Evolutionary conservation across 2,113 vertebrate species (phyloP), one percentile per base, ranked within the genome.

Genomic region (Nestor notabilis): DNA sequence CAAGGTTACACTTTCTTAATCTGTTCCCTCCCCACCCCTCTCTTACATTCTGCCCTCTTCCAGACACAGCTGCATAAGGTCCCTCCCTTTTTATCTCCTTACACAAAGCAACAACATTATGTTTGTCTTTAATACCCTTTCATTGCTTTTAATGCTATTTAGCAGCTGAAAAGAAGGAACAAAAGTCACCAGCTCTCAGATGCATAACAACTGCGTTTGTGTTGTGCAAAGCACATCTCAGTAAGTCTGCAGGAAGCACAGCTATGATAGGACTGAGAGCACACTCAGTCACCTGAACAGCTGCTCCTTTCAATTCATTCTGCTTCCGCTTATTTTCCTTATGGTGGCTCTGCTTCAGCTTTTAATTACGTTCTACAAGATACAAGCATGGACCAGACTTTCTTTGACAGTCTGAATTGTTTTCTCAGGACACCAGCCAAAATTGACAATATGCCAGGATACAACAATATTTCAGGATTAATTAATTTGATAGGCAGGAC

Each of bases 401-500:
- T 33, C 77, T 89, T 44, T 66, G 56, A 68, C 35, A 71, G 28
- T 33, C 21, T 53, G n/a, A 85, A 69, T 61, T 92, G 46, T 63
- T 83, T 92, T 80, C 83, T 83, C 90, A 93, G 75, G 49, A 74
- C 50, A 72, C 11, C 12, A 44, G 89, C 75, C 83, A 95, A 74
- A n/a, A 69, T 3, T 80, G 75, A 83, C 49, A 92, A 86, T 39
- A 79, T 41, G 33, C 18, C 79, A n/a, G 33, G 20, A n/a, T 58
- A 58, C n/a, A 13, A 58, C 33, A 20, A 3, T 37, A 93, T 92
- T 95, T 95, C 79, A 86, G 31, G 46, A 69, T 43, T 5, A 86
- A 70, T 90, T 95, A 61, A 76, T 94, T 74, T 90, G 71, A 74
- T 86, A 80, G 66, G 44, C 56, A 88, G 79, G 58, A 63, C n/a